phyloP scores from a whole-genome alignment of 2,888 invertebrate species.

The Chloroclysta siterata region DNA sequence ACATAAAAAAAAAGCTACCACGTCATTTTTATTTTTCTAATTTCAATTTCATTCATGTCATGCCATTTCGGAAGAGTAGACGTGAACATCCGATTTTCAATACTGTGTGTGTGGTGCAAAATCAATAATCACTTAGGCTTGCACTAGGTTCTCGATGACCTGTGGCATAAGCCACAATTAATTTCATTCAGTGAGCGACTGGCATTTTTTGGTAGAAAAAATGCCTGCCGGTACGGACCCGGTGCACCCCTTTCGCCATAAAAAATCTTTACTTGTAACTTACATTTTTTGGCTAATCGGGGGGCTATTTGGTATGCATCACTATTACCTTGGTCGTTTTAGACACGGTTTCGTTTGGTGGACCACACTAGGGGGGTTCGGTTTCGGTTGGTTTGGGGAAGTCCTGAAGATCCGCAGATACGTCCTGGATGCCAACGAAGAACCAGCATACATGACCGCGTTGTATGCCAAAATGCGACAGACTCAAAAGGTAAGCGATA shows the following conservation, averaged over 20 bases:
- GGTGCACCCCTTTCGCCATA: conserved; percentile 30
- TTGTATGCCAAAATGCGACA: conserved; percentile 86
- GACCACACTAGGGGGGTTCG: conserved; percentile 94
- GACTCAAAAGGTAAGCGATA: conserved; percentile 86
- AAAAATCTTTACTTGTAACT: conserved; percentile 87
- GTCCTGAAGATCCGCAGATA: conserved; percentile 93
- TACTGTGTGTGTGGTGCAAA: no score
- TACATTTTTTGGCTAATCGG: conserved; percentile 95
- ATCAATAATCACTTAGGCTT: no score
- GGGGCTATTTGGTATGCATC: conserved; percentile 95
- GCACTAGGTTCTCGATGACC: no score
- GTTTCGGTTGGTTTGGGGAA: conserved; percentile 95
- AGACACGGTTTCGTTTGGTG: conserved; percentile 96
- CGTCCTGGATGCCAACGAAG: conserved; percentile 92
- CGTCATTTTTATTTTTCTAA: no score
- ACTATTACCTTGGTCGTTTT: conserved; percentile 95
- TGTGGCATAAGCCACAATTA: no score
- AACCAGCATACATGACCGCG: conserved; percentile 87
- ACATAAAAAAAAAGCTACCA: no score
- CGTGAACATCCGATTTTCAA: no score
- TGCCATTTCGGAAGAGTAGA: no score
- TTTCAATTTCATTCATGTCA: no score
- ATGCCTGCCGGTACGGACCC: conserved; percentile 15
- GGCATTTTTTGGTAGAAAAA: conserved; percentile 5
- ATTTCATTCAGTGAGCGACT: no score